Evolutionary conservation across 1,140 invertebrate genomes (phyloP), one percentile per base, ranked within the genome.

Genomic region (Schlechtendalia chinensis): DNA sequence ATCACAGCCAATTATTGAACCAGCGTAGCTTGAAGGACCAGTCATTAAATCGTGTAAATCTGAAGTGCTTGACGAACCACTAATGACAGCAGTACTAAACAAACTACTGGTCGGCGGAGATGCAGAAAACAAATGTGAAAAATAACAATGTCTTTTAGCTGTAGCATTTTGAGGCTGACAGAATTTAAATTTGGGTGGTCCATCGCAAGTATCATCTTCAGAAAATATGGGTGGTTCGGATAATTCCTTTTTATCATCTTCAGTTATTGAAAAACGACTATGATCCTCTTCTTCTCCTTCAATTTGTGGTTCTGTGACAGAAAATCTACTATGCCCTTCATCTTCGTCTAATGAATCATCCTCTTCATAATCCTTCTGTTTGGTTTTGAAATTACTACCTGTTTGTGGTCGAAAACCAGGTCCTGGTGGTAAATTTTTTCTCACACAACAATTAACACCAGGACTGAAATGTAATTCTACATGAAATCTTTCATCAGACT

Each of bases 401-500:
- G 92, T 94, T 86, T 97, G 95, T 8, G 96, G 95, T 53, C 96
- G 87, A 85, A 98, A 98, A 17, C 96, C 96, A 24, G 95, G 96
- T 0, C 96, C 95, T 16, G 93, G 94, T 24, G 95, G 95, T 80
- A 96, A 86, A 87, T 96, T 96, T 85, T 97, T 96, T 84, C 97
- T 94, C 17, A 97, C 94, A 85, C 95, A 96, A 86, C 95, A 97
- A 86, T 96, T 96, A 0, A 97, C 96, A 61, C 97, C 97, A 1
- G 97, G 96, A 88, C 96, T 98, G 84, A 99, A 98, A 87, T 98
- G 97, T 19, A 99, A 87, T 87, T 99, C 97, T 56, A 99, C 94
- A 85, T 98, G 97, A 85, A 98, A 99, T 82, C 90, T 89, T 86
- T 95, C 93, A 84, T 96, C 94, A 17, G 93, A 95, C 56, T 88